Conservation (phyloP, 1,140 invertebrate genomes). For the Drosophila neocordata region DNA sequence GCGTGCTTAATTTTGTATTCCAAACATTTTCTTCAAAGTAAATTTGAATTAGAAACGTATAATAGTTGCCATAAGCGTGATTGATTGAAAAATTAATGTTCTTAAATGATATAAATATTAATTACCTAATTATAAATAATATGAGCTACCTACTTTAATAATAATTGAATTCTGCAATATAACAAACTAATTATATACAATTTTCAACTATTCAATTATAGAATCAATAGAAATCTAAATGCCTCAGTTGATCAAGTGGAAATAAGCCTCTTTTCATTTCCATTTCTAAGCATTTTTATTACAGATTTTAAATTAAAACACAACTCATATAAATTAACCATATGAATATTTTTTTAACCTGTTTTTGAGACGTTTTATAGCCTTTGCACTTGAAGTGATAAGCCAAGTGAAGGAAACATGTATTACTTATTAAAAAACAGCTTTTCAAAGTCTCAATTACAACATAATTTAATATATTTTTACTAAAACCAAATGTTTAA, state of each 20-base stretch:
- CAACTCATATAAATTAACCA: neutral
- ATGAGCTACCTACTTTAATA: neutral
- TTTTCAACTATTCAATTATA: neutral
- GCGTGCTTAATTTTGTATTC: neutral
- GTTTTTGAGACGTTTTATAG: too few species aligned
- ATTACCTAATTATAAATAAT: neutral
- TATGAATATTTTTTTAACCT: neutral
- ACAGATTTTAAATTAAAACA: neutral
- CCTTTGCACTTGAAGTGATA: neutral
- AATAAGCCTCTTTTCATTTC: too few species aligned
- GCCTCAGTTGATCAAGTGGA: too few species aligned
- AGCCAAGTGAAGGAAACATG: neutral
- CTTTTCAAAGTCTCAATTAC: too few species aligned
- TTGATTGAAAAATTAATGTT: constrained; percentile 9
- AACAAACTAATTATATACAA: neutral
- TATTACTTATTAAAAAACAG: too few species aligned
- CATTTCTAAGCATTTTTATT: too few species aligned
- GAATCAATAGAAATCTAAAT: neutral
- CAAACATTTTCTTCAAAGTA: neutral
- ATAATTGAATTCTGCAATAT: neutral
- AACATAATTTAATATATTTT: too few species aligned
- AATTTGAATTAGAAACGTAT: neutral
- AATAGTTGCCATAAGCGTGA: neutral
- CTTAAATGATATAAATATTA: constrained; percentile 3
- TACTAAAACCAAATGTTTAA: too few species aligned